Conservation (phyloP, 2,888 invertebrate genomes). For the Cheilosia pagana region DNA sequence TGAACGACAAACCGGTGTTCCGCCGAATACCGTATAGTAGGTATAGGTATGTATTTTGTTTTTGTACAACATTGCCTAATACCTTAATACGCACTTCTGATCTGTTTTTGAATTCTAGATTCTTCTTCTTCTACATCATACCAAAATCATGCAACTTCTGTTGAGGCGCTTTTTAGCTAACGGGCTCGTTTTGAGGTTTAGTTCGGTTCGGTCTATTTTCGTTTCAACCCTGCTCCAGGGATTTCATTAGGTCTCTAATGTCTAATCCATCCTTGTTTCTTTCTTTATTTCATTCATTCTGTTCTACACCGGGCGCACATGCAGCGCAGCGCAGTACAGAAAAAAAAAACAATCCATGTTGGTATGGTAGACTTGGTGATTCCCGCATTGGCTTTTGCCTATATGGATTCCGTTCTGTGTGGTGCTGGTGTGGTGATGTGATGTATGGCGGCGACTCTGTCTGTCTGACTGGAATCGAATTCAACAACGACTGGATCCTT, state of each 20-base stretch:
- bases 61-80: not conserved
- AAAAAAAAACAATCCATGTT: not conserved
- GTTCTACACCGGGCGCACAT: slow-evolving; percentile 27
- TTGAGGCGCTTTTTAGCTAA: slow-evolving; percentile 5
- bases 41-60: too few relatives aligned
- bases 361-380: slow-evolving; percentile 30
- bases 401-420: slow-evolving; percentile 13
- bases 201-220: not conserved
- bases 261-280: not conserved
- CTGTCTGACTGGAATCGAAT: slow-evolving; percentile 9
- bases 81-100: too few relatives aligned
- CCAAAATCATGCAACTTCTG: too few relatives aligned
- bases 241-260: too few relatives aligned
- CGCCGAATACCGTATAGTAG: not conserved
- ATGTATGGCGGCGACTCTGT: slow-evolving; percentile 10
- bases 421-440: slow-evolving; percentile 3
- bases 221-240: too few relatives aligned
- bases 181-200: not conserved
- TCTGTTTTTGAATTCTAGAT: too few relatives aligned
- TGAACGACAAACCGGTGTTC: slow-evolving; percentile 30
- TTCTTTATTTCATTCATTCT: not conserved
- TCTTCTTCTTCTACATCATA: too few relatives aligned
- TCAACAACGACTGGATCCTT: slow-evolving; percentile 34
- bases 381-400: slow-evolving; percentile 4
- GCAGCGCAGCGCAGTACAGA: slow-evolving; percentile 5